Evolutionary conservation across 1,140 invertebrate genomes (phyloP), one percentile per base, ranked within the genome.

Genomic region (Pogonus chalceus): DNA sequence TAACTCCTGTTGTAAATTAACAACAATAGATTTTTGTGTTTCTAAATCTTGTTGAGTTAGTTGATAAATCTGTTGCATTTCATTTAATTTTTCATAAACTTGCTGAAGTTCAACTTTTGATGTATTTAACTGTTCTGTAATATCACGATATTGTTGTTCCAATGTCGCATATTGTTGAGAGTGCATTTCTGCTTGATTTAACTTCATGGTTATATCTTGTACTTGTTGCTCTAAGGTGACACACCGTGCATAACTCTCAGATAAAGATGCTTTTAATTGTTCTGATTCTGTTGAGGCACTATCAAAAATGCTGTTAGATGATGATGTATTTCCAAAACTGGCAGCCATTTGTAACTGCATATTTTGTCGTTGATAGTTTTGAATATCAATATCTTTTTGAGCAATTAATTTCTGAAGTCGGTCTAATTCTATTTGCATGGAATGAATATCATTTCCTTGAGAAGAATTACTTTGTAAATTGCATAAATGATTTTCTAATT

Each of bases 341-440:
- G 37, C n/a, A n/a, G n/a, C 18, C 58, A 62, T 62, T 51, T 66
- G 60, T 10, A 60, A 43, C 51, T 63, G 58, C 22, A 64, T 56
- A 52, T 58, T 63, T 23, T 63, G 58, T 52, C 61, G 35, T 60
- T 60, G 60, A 56, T 62, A 57, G 57, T 64, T 56, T 53, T 65
- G 58, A 49, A 69, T 65, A n/a, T 66, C 62, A 0, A 53, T 57
- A 35, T 70, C 64, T 50, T 69, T 63, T 54, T 69, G 64, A 16
- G 53, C 53, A 0, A 74, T 39, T 35, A 67, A 56, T 51, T 65
- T 63, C 2, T 62, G 50, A 1, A 72, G 55, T 7, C 67, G 62
- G 20, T 65, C 68, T 55, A 70, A 69, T 57, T 72, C 67, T 35
- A 66, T 67, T 55, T 69, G 64, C 20, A 70, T 63, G 46, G 64